phyloP scores from a whole-genome alignment of 2,888 invertebrate species.

The Rhodophaea formosa region DNA sequence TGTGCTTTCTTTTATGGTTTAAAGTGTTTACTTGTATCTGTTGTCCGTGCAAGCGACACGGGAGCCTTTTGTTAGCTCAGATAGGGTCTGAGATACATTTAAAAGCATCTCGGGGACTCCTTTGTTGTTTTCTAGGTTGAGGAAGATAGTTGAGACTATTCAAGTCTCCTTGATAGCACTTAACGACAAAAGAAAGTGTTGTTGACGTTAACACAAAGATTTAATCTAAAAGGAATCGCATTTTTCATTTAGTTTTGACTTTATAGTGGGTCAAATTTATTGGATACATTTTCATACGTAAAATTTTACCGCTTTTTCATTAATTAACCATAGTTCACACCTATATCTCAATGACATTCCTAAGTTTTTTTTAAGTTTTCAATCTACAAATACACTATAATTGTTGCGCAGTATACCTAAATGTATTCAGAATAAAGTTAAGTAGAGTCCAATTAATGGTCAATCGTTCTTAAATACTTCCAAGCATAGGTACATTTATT shows the following conservation, averaged over 20 bases:
- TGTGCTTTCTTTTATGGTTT: constrained; percentile 70
- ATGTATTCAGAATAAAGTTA: too few relatives aligned
- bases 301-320: too few relatives aligned
- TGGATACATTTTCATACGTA: too few relatives aligned
- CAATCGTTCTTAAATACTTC: too few relatives aligned
- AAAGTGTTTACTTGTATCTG: constrained; percentile 77
- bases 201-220: constrained; percentile 7
- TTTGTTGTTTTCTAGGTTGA: constrained; percentile 49
- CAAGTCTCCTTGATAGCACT: constrained; percentile 13
- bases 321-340: too few relatives aligned
- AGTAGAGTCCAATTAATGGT: too few relatives aligned
- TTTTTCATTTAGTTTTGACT: not conserved
- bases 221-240: not conserved
- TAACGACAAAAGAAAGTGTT: constrained; percentile 12
- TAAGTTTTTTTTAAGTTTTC: too few relatives aligned
- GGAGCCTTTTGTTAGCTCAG: constrained; percentile 66
- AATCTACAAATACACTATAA: too few relatives aligned
- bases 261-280: not conserved
- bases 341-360: too few relatives aligned
- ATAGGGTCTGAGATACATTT: constrained; percentile 56
- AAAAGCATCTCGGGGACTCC: constrained; percentile 55
- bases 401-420: too few relatives aligned
- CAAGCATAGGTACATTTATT: too few relatives aligned
- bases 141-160: constrained; percentile 12
- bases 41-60: constrained; percentile 68